These are phyloP conservation scores for Sebastes cheni DNA, from an alignment of 2,797 vertebrate genomes.

Conservation along the genomic window DNA sequence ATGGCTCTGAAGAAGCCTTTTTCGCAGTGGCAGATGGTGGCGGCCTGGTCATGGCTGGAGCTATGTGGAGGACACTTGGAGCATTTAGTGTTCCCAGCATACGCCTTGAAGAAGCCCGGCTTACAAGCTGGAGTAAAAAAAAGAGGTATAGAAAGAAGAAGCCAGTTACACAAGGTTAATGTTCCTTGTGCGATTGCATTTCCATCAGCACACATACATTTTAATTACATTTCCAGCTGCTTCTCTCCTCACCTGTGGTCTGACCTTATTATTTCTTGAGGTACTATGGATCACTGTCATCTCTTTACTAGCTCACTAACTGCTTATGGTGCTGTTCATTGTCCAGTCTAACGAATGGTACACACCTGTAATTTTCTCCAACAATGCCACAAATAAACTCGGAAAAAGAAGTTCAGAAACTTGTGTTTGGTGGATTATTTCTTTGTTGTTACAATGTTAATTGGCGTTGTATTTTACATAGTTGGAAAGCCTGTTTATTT, in stretches of 20 bases:
- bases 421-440: too few relatives aligned
- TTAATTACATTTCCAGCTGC: constrained; percentile 42
- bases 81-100: constrained; percentile 94
- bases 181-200: constrained; percentile 10
- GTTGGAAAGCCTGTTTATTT: too few relatives aligned
- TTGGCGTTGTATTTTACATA: accelerated
- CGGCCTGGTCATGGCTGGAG: constrained; percentile 90
- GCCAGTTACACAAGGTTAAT: constrained; percentile 21
- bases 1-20: constrained; percentile 93
- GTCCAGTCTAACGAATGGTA: constrained; percentile 15
- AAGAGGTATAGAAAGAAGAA: neutral
- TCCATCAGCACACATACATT: constrained; percentile 10
- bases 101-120: constrained; percentile 96
- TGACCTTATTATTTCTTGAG: constrained; percentile 49
- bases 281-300: constrained; percentile 35
- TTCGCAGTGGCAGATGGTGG: constrained; percentile 94
- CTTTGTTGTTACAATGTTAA: too few relatives aligned
- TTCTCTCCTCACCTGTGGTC: constrained; percentile 44
- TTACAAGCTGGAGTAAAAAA: constrained; percentile 86
- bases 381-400: neutral
- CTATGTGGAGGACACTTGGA: constrained; percentile 96
- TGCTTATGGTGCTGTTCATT: constrained; percentile 6
- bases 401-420: accelerated
- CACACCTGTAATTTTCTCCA: constrained; percentile 18
- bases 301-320: constrained; percentile 30